Evolutionary conservation across 2,888 invertebrate species (phyloP).

Genomic region (Gerris lacustris): DNA sequence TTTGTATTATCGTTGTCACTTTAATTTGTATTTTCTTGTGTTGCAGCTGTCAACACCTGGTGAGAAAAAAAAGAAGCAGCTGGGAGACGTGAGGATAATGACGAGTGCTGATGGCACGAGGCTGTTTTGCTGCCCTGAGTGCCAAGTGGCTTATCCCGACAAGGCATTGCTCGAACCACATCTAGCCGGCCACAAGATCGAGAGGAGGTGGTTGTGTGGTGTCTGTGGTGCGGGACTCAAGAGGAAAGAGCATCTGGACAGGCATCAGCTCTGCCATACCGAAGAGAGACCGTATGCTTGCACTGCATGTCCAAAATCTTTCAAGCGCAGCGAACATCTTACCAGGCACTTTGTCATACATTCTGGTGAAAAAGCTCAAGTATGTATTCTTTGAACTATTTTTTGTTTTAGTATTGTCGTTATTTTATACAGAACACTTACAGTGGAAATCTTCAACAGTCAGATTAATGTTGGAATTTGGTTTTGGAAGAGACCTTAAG

Average conservation of each 20-base stretch:
- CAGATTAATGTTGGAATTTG: no score
- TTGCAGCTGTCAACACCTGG: conserved; percentile 29
- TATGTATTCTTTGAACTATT: conserved; percentile 32
- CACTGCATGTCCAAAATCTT: conserved; percentile 32
- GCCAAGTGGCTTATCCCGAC: conserved; percentile 39
- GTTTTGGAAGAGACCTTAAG: no score
- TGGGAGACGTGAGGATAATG: conserved; percentile 32
- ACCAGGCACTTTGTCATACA: conserved; percentile 43
- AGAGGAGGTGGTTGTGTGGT: conserved; percentile 39
- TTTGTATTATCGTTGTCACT: no score
- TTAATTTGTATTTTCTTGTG: background rate
- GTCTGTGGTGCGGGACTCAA: conserved; percentile 43
- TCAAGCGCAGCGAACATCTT: conserved; percentile 43
- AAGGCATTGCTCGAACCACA: conserved; percentile 40
- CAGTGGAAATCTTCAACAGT: background rate
- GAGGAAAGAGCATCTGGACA: conserved; percentile 41
- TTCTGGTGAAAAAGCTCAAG: conserved; percentile 42
- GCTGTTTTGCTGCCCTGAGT: conserved; percentile 41
- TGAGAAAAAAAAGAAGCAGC: conserved; percentile 28
- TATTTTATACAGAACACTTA: background rate
- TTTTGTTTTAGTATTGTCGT: background rate
- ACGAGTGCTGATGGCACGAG: conserved; percentile 38
- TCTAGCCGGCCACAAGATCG: conserved; percentile 32
- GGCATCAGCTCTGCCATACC: conserved; percentile 41
- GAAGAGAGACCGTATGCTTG: conserved; percentile 38